Base-by-base conservation (phyloP, 2,113 vertebrate genomes). In the Xiphophorus hellerii region DNA sequence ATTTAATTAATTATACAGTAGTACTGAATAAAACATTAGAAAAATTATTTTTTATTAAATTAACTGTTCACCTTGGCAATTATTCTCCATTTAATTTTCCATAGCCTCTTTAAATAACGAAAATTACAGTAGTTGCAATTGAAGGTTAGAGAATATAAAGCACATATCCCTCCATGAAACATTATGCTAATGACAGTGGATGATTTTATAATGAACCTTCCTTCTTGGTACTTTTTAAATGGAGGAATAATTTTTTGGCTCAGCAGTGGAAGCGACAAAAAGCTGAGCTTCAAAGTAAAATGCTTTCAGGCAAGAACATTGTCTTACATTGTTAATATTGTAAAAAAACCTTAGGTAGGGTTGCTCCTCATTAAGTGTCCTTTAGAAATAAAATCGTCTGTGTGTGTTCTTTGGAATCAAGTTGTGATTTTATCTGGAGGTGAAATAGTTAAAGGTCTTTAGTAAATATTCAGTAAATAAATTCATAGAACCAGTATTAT, bases 21-120 rank as follows among this genome's bases (percentile, higher is more conserved):
- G 51, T 77, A 69, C 82, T 90, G 87, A 89, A 90, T 90, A 88
- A 92, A 91, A 91, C 83, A 92, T 89, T 76, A 87, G 70, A 60
- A 78, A 78, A 87, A 85, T 88, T 54, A 85, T 81, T 67, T 84
- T 84, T 84, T 72, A 90, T 74, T 85, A 67, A 87, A 89, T 88
- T 80, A 93, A 76, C 66, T 66, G 35, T 87, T 85, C 80, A 90
- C 87, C 79, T 86, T 79, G 66, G 69, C 82, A 89, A 87, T 90
- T 81, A 81, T 90, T 90, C 77, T 81, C 77, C 69, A 82, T 77
- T 84, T 83, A 80, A 84, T 85, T 80, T 70, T 67, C 62, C 61
- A 62, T 63, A 71, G 39, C 42, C 58, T 80, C 51, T 80, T 83
- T 65, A 81, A 90, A 89, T 87, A 70, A 84, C 80, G 71, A 78